These are phyloP conservation scores for Hirundo rustica DNA, from an alignment of 2,797 vertebrate species.

Conservation along the genomic window DNA sequence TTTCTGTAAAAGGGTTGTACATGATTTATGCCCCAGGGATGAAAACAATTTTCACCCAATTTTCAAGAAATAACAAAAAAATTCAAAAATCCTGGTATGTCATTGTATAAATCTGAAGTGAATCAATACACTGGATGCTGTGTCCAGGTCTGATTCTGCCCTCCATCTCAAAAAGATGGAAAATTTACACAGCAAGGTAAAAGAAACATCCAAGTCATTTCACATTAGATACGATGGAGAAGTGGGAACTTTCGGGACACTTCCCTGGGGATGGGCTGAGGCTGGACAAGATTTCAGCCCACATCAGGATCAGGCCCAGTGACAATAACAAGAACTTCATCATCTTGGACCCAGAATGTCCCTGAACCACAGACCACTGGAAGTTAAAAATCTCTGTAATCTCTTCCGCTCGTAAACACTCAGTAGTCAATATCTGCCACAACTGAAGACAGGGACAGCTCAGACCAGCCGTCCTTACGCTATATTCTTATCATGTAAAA, in stretches of 20 bases:
- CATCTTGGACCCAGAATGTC: not conserved
- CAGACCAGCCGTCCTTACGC: not conserved
- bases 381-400: not conserved
- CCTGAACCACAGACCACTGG: not conserved
- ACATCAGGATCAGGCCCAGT: not conserved
- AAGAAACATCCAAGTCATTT: not conserved
- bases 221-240: not conserved
- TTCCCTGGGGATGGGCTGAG: accelerated
- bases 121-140: not conserved
- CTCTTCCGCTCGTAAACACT: not conserved
- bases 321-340: not conserved
- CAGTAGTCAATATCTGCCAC: not conserved
- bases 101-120: not conserved
- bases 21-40: not conserved
- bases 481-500: not conserved
- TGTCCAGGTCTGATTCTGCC: not conserved
- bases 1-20: not conserved
- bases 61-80: not conserved
- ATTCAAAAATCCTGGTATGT: not conserved
- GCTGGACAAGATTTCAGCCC: not conserved
- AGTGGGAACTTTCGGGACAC: not conserved
- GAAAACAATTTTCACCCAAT: not conserved
- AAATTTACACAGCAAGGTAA: not conserved
- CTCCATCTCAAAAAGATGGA: not conserved
- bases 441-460: not conserved